These are phyloP conservation scores for Austrofundulus limnaeus DNA, from an alignment of 2,113 vertebrate genomes.

Conservation along the genomic window DNA sequence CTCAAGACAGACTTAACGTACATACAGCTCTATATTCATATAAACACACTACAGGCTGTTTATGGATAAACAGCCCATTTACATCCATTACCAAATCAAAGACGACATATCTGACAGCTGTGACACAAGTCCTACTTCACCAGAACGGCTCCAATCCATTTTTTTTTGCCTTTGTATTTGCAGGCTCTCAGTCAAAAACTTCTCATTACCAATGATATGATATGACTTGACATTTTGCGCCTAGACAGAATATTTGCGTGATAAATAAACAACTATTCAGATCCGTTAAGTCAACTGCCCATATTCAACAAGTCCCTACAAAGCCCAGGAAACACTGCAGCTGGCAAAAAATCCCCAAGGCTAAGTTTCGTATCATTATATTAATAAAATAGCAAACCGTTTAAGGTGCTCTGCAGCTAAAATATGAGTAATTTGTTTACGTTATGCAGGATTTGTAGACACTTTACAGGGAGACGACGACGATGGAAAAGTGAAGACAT, in stretches of 20 bases:
- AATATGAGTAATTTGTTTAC: background rate
- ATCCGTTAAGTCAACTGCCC: background rate
- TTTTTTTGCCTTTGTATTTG: background rate
- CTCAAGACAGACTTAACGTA: slow-evolving; percentile 14
- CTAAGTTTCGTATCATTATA: background rate
- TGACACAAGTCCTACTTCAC: slow-evolving; percentile 2
- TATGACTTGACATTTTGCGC: background rate
- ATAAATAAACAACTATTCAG: background rate
- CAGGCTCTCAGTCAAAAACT: background rate
- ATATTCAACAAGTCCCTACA: slow-evolving; percentile 31
- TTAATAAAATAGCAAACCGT: background rate
- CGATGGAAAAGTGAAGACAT: background rate
- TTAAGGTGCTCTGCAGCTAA: background rate
- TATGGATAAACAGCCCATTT: slow-evolving; percentile 31
- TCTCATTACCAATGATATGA: background rate
- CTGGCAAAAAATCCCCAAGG: background rate
- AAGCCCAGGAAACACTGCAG: slow-evolving; percentile 12
- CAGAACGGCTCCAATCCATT: background rate
- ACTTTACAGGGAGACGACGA: background rate
- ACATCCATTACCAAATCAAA: slow-evolving; percentile 7
- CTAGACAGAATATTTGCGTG: background rate
- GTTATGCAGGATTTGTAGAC: background rate
- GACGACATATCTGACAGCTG: slow-evolving; percentile 1
- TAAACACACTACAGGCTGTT: background rate
- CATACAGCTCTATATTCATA: slow-evolving; percentile 3